phyloP scores from a whole-genome alignment of 2,113 vertebrate species.

The Vanacampus margaritifer region DNA sequence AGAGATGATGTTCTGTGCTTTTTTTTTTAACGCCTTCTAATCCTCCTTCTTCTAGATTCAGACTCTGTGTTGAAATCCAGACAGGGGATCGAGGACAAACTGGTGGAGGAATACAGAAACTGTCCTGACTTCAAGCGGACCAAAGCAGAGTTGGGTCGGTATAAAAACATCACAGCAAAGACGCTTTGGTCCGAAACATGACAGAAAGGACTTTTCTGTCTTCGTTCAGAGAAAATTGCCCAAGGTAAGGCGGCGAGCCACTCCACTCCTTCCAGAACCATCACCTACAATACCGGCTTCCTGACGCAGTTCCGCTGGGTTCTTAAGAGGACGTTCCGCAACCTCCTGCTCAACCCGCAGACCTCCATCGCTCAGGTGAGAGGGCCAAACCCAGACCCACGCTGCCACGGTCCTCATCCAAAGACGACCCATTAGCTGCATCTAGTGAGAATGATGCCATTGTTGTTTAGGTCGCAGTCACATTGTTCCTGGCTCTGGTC shows the following conservation, averaged over 20 bases:
- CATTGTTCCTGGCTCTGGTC: constrained; percentile 75
- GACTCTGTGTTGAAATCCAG: constrained; percentile 34
- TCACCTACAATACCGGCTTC: constrained; percentile 83
- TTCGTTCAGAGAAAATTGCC: constrained; percentile 55
- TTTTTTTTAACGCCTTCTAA: not conserved
- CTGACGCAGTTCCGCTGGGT: constrained; percentile 88
- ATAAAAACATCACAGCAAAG: not conserved
- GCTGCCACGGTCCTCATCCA: not conserved
- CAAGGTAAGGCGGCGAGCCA: constrained; percentile 33
- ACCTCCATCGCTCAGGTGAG: constrained; percentile 88
- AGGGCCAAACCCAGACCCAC: not conserved
- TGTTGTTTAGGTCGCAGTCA: constrained; percentile 73
- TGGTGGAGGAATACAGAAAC: constrained; percentile 76
- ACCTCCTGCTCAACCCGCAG: constrained; percentile 86
- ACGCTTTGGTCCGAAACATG: not conserved
- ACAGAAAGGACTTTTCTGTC: not conserved
- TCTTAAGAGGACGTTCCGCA: constrained; percentile 82
- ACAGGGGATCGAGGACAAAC: constrained; percentile 71
- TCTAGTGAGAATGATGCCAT: not conserved
- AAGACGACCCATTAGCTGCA: not conserved
- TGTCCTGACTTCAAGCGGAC: constrained; percentile 69
- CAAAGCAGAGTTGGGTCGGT: constrained; percentile 68
- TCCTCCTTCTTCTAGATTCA: constrained; percentile 2
- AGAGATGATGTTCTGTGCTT: not conserved
- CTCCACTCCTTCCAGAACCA: constrained; percentile 52